Evolutionary conservation across 23 tunicate genomes (phyloP), one percentile per base, ranked within the genome.

Genomic region (Pegea sp.): DNA sequence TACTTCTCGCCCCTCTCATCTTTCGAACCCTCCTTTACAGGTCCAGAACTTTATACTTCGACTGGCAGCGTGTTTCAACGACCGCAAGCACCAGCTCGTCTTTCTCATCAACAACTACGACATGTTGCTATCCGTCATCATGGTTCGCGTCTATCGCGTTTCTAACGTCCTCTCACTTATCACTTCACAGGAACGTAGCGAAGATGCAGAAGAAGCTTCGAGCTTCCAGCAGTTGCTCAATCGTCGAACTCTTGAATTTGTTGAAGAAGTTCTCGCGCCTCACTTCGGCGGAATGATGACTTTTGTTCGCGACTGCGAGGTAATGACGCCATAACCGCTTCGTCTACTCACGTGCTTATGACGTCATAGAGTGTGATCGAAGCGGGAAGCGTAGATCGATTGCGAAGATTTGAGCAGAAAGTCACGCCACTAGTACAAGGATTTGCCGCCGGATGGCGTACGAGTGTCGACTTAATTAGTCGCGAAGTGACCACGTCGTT

Each of bases 21-120:
- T 38, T 38, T 11, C 11, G 11, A 1, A 22, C 8, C 20, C n/a
- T 3, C 30, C 52, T 32, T 29, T 38, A 28, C 24, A 74, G 84
- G 95, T 84, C 3, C 95, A 87, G 33, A 87, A 87, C 57, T 87
- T 75, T 54, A 69, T 87, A 16, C 62, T 76, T 31, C 46, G 96
- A 1, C 31, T 87, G 61, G 88, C 88, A 26, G 64, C 96, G 6
- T 69, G 88, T 38, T 87, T 87, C 33, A 49, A 69, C 26, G 78
- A 68, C 3, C 63, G 88, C 24, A 76, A 76, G 34, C 78, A 75
- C 32, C 88, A 87, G 50, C 68, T 87, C 26, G 79, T 76, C 3
- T 87, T 87, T 53, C 78, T 87, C 56, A 87, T 87, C 27, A 87
- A 87, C 69, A 87, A 87, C 64, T 87, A 87, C 34, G 96, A 87